A percentile compares a stretch with the other conserved stretches of the same genome.
These are phyloP conservation scores for Hemitrygon akajei DNA, from an alignment of 2,797 vertebrate genomes.

Conservation along the genomic window DNA sequence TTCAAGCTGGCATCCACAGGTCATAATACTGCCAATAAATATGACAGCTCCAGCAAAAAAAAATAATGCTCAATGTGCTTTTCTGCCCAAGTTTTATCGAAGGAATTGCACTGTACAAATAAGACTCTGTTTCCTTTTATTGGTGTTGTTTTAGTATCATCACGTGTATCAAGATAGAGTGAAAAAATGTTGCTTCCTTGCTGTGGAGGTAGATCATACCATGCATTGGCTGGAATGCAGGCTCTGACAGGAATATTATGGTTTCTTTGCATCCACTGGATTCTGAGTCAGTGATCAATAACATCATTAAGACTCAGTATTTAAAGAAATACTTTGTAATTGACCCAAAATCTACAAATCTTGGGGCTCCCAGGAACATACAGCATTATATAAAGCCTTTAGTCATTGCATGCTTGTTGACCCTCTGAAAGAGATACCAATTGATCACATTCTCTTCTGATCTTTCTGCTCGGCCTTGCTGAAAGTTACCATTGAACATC, in stretches of 20 bases:
- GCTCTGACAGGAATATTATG: not conserved
- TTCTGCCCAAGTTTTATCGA: no score
- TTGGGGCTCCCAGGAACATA: no score
- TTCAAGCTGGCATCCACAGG: not conserved
- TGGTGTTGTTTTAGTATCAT: no score
- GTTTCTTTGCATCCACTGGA: not conserved
- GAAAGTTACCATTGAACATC: not conserved
- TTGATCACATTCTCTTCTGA: not conserved
- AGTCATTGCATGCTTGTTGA: not conserved
- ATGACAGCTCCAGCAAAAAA: not conserved
- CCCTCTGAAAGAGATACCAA: not conserved
- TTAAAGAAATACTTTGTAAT: not conserved
- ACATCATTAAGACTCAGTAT: not conserved
- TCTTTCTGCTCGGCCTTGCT: not conserved
- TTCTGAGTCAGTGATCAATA: not conserved
- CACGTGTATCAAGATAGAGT: no score
- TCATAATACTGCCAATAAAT: not conserved
- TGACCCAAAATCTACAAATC: not conserved
- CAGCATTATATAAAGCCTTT: not conserved
- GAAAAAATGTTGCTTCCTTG: no score
- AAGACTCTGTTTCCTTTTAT: not conserved
- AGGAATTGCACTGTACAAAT: not conserved
- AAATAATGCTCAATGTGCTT: not conserved
- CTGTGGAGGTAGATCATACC: no score
- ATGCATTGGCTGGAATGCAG: not conserved